These are phyloP conservation scores for Ctenosaura bakeri DNA, from an alignment of 2,797 vertebrate species.

Conservation along the genomic window DNA sequence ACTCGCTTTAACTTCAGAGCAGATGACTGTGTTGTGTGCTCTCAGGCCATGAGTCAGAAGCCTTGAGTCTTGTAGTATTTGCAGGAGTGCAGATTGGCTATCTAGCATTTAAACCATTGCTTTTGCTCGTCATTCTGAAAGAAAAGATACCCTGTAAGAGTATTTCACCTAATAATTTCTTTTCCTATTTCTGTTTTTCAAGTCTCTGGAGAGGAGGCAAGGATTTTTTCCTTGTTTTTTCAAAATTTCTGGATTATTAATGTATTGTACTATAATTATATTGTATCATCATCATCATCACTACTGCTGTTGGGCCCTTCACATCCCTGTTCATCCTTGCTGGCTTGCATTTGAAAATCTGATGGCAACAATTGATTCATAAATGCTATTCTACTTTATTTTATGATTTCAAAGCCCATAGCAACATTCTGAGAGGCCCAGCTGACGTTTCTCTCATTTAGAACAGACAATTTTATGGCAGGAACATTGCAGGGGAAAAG, in stretches of 20 bases:
- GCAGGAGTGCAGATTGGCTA: background rate
- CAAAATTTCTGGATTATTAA: no score
- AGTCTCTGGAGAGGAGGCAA: no score
- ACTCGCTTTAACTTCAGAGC: background rate
- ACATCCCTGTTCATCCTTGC: background rate
- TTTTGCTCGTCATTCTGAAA: background rate
- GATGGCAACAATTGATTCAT: background rate
- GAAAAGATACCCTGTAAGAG: background rate
- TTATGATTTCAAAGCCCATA: background rate
- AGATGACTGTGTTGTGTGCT: background rate
- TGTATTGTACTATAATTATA: no score
- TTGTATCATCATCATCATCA: no score
- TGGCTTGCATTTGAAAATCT: background rate
- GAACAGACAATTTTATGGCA: background rate
- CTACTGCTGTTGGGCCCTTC: no score
- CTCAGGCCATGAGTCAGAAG: background rate
- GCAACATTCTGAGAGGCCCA: background rate
- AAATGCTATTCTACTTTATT: background rate
- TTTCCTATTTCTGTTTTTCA: background rate
- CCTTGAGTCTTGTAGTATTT: background rate
- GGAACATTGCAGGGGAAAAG: background rate
- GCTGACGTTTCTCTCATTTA: background rate
- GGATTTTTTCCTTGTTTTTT: background rate
- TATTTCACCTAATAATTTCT: background rate
- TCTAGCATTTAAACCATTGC: background rate